These are phyloP conservation scores for Falco naumanni DNA, from an alignment of 2,797 vertebrate genomes.

Conservation along the genomic window DNA sequence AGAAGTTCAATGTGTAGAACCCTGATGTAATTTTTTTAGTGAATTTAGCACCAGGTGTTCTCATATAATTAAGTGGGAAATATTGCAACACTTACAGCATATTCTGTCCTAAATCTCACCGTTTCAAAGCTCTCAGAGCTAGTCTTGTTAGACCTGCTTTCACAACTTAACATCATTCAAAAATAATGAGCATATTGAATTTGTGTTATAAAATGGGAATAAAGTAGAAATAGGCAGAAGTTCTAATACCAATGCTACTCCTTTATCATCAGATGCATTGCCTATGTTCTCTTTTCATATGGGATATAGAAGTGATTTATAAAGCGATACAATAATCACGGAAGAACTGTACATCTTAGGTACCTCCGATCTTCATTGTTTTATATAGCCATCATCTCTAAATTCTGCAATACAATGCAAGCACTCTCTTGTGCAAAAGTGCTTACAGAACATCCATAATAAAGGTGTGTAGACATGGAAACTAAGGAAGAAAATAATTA, in stretches of 20 bases:
- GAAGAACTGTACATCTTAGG: neutral
- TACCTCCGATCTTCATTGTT: neutral
- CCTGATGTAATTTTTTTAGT: neutral
- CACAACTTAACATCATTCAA: conserved; percentile 45
- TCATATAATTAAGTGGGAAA: conserved; percentile 32
- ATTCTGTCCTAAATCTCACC: conserved; percentile 16
- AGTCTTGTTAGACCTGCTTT: conserved; percentile 28
- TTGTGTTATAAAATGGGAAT: conserved; percentile 21
- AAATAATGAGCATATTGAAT: conserved; percentile 48
- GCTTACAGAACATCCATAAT: neutral
- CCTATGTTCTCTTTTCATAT: neutral
- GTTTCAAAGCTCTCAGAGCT: conserved; percentile 19
- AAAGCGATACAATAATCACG: neutral
- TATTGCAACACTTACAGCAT: neutral
- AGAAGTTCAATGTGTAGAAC: neutral
- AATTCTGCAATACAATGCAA: neutral
- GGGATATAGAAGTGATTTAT: neutral
- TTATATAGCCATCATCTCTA: neutral
- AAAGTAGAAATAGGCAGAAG: neutral
- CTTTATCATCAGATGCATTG: neutral
- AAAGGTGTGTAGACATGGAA: conserved; percentile 29
- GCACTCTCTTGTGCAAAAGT: neutral
- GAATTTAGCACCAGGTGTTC: neutral
- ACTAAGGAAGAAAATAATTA: conserved; percentile 44
- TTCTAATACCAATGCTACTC: neutral